These are phyloP conservation scores for Phorcus lineatus DNA, from an alignment of 2,888 invertebrate genomes.

Conservation along the genomic window DNA sequence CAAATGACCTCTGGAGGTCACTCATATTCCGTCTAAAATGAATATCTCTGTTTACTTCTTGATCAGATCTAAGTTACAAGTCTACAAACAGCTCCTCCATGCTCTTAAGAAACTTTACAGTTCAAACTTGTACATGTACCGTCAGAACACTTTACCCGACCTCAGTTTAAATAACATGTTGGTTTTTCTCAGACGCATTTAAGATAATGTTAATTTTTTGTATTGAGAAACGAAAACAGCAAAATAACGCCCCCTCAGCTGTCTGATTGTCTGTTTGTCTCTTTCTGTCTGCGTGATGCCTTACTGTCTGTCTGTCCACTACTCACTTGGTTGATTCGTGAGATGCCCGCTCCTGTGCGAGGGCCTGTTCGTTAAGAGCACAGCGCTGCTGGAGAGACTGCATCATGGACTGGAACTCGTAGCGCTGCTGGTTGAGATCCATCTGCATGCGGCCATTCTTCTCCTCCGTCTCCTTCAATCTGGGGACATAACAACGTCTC, in stretches of 20 bases:
- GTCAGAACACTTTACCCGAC: no score
- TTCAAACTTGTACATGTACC: no score
- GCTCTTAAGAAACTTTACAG: neutral
- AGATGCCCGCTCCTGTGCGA: constrained; percentile 23
- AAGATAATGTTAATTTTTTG: no score
- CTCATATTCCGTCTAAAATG: constrained; percentile 51
- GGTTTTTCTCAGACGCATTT: no score
- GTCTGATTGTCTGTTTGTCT: neutral
- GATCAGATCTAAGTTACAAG: neutral
- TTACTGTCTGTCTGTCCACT: neutral
- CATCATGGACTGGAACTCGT: constrained; percentile 25
- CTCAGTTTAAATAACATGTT: no score
- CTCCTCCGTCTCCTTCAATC: constrained; percentile 34
- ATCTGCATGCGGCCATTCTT: constrained; percentile 24
- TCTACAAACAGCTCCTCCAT: neutral
- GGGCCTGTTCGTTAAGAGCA: neutral
- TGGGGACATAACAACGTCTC: neutral
- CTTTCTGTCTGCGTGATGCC: neutral
- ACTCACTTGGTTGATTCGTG: constrained; percentile 30
- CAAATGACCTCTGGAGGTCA: constrained; percentile 60
- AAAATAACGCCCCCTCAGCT: no score
- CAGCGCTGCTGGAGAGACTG: constrained; percentile 22
- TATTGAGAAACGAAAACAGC: no score
- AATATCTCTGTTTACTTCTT: neutral
- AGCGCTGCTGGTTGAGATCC: constrained; percentile 23